Percentiles rank a stretch among this genome's conserved stretches.
These are phyloP conservation scores for Alethe diademata DNA, from an alignment of 2,113 vertebrate species.

Conservation along the genomic window DNA sequence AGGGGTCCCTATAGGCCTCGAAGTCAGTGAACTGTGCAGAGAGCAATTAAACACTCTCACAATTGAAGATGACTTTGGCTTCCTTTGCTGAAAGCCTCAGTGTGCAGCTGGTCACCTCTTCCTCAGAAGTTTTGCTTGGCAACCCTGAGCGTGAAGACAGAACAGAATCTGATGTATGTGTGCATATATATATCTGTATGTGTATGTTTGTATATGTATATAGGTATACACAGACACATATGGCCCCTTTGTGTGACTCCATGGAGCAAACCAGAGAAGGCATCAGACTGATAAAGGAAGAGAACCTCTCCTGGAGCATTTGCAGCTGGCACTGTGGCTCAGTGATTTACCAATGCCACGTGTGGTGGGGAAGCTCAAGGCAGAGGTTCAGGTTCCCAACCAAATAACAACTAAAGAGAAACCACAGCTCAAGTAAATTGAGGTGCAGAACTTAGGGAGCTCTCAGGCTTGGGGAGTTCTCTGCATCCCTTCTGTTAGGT, in stretches of 20 bases:
- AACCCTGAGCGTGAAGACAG: background rate
- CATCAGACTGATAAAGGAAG: background rate
- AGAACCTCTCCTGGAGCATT: background rate
- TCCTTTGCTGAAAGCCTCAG: conserved; percentile 34
- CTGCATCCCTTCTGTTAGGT: background rate
- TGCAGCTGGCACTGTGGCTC: background rate
- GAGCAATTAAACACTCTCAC: conserved; percentile 26
- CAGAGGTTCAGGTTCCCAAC: background rate
- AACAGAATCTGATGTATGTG: background rate
- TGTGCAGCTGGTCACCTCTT: background rate
- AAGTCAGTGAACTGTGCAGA: conserved; percentile 17
- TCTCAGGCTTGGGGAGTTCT: background rate
- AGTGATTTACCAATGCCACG: accelerated
- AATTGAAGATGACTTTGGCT: background rate
- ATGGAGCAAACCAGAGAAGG: background rate
- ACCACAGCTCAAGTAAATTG: background rate
- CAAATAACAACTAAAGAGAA: background rate
- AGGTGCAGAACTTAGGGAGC: background rate
- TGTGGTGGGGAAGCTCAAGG: background rate
- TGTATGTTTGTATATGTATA: too few relatives aligned
- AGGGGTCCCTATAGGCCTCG: background rate
- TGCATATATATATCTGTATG: accelerated
- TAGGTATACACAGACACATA: background rate
- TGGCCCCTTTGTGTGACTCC: background rate
- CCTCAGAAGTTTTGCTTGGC: background rate